Evolutionary conservation across 92 coral and sea anemone species (phyloP).

Genomic region (Zoanthus sociatus): DNA sequence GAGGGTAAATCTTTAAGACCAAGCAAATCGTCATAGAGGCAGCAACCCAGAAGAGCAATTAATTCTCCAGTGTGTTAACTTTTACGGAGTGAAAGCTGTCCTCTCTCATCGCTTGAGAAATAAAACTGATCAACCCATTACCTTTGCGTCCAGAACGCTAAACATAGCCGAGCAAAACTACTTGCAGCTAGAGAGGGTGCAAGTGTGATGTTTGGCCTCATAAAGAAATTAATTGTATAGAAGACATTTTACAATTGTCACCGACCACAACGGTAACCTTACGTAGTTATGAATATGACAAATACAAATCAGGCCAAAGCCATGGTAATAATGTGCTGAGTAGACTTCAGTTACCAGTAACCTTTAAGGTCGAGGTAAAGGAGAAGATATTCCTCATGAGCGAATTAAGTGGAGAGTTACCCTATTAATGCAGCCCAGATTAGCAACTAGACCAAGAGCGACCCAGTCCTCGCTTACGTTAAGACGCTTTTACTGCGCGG

Average conservation of each 20-base stretch:
- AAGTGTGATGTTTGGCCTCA: no score
- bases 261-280: conserved; percentile 67
- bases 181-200: conserved; percentile 42
- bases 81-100: conserved; percentile 45
- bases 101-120: conserved; percentile 44
- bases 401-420: conserved; percentile 3
- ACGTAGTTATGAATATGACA: conserved; percentile 41
- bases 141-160: background rate
- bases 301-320: conserved; percentile 62
- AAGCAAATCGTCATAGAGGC: conserved; percentile 31
- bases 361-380: background rate
- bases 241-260: conserved; percentile 58
- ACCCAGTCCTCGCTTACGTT: conserved; percentile 26
- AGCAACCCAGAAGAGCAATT: conserved; percentile 37
- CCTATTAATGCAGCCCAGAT: background rate
- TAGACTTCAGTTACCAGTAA: background rate
- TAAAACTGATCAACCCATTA: conserved; percentile 12
- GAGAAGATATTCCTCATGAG: conserved; percentile 30
- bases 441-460: conserved; percentile 38
- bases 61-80: conserved; percentile 27
- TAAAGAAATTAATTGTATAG: conserved; percentile 59
- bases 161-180: conserved; percentile 21
- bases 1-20: background rate
- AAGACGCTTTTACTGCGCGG: conserved; percentile 11
- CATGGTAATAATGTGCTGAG: conserved; percentile 25